A percentile compares a stretch with the other conserved stretches of the same genome.
Conservation (phyloP, 1,140 invertebrate genomes). For the Nasonia giraulti region DNA sequence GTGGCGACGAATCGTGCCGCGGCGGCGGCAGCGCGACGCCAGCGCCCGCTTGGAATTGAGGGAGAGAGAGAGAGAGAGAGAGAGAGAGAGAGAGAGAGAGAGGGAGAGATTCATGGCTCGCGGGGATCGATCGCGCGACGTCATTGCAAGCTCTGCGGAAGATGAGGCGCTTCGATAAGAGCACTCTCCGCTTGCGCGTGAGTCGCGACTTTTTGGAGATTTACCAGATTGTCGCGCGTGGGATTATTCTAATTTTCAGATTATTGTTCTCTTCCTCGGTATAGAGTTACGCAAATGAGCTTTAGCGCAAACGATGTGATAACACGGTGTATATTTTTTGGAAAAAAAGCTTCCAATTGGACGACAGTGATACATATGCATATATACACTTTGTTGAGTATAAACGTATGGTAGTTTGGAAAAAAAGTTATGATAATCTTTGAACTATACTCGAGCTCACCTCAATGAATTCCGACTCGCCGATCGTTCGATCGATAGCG, state of each 20-base stretch:
- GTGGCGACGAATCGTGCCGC: neutral
- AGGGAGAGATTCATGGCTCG: conserved; percentile 1
- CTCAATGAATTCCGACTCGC: conserved; percentile 45
- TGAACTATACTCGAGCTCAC: conserved; percentile 34
- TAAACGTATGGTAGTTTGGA: no score
- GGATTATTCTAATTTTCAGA: no score
- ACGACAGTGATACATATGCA: no score
- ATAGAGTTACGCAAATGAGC: neutral
- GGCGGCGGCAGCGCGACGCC: conserved; percentile 17
- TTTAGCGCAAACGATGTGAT: no score
- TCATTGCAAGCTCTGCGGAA: neutral
- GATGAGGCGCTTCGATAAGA: neutral
- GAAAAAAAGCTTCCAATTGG: neutral
- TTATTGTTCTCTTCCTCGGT: neutral
- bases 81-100: neutral
- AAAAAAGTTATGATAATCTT: neutral
- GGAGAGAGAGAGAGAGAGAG: neutral
- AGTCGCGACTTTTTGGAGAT: neutral
- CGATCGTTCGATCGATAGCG: conserved; percentile 47
- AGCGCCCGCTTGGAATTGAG: conserved; percentile 1
- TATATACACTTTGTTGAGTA: no score
- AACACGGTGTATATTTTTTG: no score
- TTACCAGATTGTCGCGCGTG: neutral
- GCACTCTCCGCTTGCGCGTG: neutral
- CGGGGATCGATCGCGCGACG: neutral